Evolutionary conservation across 2,888 invertebrate genomes (phyloP), one percentile per base, ranked within the genome.

Genomic region (Rambutsinella grinnellia): DNA sequence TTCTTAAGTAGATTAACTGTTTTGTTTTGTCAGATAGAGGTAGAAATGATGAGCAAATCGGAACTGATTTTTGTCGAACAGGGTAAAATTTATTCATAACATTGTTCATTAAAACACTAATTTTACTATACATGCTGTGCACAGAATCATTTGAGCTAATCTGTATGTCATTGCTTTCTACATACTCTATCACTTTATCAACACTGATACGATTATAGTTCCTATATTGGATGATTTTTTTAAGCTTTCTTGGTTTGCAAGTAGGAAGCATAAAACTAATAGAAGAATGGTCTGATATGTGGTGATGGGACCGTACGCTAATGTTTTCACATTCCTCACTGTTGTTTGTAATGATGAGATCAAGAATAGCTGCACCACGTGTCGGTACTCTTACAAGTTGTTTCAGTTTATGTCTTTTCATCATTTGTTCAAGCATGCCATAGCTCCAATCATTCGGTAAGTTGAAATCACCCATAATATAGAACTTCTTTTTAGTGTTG

Each of bases 391-490:
- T 5, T 36, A 36, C 13, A 8, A 36, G 13, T 36, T 36, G 36
- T 13, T 36, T 36, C 5, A 36, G 13, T 36, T 36, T 36, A 13
- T 36, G 36, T 13, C 36, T 36, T 36, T 8, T 13, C 36, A 36
- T 36, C 13, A 13, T 13, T 8, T 36, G 5, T 36, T 36, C 36
- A 5, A 36, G 36, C 36, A 8, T 36, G 13, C 36, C 13, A 36
- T 36, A 36, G 6, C 5, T 36, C 36, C 36, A 36, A 13, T 36
- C 36, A 5, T 53, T 13, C 17, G 27, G 26, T 13, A 69, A n/a
- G n/a, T 69, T 69, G 13, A 69, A 54, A 21, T 69, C 61, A 2
- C 60, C 61, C 0, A 2, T 1, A 1, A 61, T 6, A 1, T 28
- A 0, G 13, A 23, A 51, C 1, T 13, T 0, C 21, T 26, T 27